A percentile compares a stretch with the other conserved stretches of the same genome.
Conservation (phyloP, 2,888 invertebrate genomes). For the Anorthoa munda region DNA sequence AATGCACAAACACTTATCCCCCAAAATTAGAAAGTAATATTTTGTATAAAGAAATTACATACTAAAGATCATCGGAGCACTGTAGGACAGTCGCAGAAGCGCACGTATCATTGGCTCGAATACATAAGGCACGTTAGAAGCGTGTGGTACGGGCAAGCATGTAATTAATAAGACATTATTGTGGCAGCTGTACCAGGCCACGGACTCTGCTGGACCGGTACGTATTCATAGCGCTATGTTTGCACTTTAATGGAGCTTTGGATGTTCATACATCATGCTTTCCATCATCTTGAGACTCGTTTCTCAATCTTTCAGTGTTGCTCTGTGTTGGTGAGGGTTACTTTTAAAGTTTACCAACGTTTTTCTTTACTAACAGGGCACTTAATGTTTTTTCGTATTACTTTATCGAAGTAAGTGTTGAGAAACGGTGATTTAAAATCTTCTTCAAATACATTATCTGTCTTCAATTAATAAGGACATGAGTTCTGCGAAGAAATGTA, state of each 20-base stretch:
- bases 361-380: constrained; percentile 7
- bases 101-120: constrained; percentile 54
- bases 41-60: constrained; percentile 54
- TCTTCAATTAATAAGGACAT: neutral
- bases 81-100: constrained; percentile 36
- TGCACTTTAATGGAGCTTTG: constrained; percentile 72
- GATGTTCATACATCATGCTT: constrained; percentile 68
- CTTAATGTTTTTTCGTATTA: neutral
- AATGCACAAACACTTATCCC: constrained; percentile 5
- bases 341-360: neutral
- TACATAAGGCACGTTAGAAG: constrained; percentile 59
- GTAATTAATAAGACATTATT: constrained; percentile 88
- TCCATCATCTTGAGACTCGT: constrained; percentile 39
- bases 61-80: constrained; percentile 44
- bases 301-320: constrained; percentile 40
- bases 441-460: constrained; percentile 47
- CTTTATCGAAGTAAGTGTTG: constrained; percentile 27
- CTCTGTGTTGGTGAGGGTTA: constrained; percentile 9
- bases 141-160: constrained; percentile 69
- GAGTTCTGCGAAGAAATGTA: neutral
- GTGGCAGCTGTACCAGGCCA: constrained; percentile 90
- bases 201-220: constrained; percentile 88
- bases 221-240: constrained; percentile 75
- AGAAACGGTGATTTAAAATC: constrained; percentile 49
- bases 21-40: constrained; percentile 39